A percentile compares a stretch with the other conserved stretches of the same genome.
These are phyloP conservation scores for Indri indri DNA, from an alignment of 2,113 vertebrate species.

Conservation along the genomic window DNA sequence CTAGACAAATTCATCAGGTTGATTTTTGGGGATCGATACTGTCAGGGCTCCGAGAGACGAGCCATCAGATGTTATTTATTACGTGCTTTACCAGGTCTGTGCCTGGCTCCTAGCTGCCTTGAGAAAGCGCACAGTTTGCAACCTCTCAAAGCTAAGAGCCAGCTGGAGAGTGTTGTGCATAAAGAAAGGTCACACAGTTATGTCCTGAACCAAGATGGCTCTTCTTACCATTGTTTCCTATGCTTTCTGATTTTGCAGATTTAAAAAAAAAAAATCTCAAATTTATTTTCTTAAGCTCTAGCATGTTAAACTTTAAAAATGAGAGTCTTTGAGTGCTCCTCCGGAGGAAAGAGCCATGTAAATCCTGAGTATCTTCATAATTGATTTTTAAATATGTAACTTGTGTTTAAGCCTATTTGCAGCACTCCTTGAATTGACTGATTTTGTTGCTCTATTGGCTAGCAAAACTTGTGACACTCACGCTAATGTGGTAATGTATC, in stretches of 20 bases:
- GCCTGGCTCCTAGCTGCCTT: not conserved
- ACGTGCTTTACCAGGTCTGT: not conserved
- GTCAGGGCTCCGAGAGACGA: not conserved
- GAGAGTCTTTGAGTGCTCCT: not conserved
- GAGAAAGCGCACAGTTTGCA: not conserved
- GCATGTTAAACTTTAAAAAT: conserved; percentile 15
- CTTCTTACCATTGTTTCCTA: not conserved
- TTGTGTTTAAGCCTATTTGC: not conserved
- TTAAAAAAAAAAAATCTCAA: not conserved
- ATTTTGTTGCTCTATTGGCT: not conserved
- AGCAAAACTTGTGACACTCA: not conserved
- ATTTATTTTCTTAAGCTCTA: conserved; percentile 34
- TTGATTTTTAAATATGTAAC: conserved; percentile 16
- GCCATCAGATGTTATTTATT: conserved; percentile 60
- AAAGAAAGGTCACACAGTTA: conserved; percentile 4
- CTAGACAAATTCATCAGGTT: conserved; percentile 58
- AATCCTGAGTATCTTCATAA: not conserved
- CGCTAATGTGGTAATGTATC: not conserved
- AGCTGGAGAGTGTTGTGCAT: not conserved
- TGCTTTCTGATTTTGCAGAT: not conserved
- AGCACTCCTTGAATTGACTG: not conserved
- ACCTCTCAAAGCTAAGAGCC: not conserved
- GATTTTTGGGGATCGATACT: conserved; percentile 37
- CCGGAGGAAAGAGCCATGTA: not conserved
- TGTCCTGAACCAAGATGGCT: not conserved